phyloP scores from a whole-genome alignment of 2,888 invertebrate species.

The Enchytraeus crypticus region DNA sequence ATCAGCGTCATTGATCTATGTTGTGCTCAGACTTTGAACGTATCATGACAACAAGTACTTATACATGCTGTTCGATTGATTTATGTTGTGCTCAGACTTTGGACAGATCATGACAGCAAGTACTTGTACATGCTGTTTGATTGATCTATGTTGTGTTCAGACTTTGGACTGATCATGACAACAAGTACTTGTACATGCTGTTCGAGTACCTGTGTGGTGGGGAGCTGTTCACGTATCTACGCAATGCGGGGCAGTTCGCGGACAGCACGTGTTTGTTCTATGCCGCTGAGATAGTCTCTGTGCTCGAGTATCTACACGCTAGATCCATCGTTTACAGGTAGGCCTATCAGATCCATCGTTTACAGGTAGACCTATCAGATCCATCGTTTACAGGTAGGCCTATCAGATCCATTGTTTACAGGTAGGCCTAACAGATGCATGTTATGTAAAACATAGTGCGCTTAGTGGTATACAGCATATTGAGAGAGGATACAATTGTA shows the following conservation, averaged over 20 bases:
- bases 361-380: too few relatives aligned
- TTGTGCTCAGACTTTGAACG: too few relatives aligned
- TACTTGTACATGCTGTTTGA: neutral
- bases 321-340: constrained; percentile 53
- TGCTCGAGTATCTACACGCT: constrained; percentile 84
- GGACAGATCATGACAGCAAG: too few relatives aligned
- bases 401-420: constrained; percentile 53
- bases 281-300: constrained; percentile 84
- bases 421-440: too few relatives aligned
- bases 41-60: too few relatives aligned
- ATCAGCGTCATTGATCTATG: too few relatives aligned
- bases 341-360: constrained; percentile 53
- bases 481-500: too few relatives aligned
- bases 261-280: constrained; percentile 71
- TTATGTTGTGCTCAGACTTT: too few relatives aligned
- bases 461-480: too few relatives aligned
- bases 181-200: constrained; percentile 86
- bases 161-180: constrained; percentile 83
- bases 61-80: neutral
- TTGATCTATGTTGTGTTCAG: constrained; percentile 51
- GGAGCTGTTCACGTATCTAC: constrained; percentile 87
- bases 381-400: constrained; percentile 47
- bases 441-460: too few relatives aligned
- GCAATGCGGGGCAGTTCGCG: constrained; percentile 78
- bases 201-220: constrained; percentile 92